A percentile compares a stretch with the other conserved stretches of the same genome.
Conservation (phyloP, 2,797 vertebrate species). For the Gastrophryne carolinensis region DNA sequence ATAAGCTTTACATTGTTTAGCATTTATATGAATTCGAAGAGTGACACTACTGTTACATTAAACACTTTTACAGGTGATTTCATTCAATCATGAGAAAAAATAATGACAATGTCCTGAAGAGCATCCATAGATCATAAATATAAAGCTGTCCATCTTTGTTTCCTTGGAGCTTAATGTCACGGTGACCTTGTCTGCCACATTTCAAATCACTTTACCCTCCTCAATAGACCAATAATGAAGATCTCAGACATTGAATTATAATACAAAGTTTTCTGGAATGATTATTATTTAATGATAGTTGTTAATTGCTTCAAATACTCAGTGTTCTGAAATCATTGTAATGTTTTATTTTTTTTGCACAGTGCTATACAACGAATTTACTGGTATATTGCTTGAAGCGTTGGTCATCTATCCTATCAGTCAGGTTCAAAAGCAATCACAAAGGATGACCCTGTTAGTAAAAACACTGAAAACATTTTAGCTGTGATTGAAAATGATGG, state of each 20-base stretch:
- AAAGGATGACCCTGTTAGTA: too few relatives aligned
- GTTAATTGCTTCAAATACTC: too few relatives aligned
- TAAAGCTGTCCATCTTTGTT: neutral
- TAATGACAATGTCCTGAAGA: neutral
- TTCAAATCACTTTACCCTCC: neutral
- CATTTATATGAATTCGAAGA: neutral
- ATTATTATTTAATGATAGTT: neutral
- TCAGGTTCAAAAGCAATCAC: too few relatives aligned
- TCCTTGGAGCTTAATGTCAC: constrained; percentile 22
- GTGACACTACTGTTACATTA: neutral
- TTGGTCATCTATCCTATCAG: too few relatives aligned
- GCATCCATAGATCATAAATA: constrained; percentile 20
- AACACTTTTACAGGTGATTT: constrained; percentile 13
- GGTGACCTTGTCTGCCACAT: constrained; percentile 9
- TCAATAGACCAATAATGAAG: constrained; percentile 4
- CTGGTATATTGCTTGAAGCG: too few relatives aligned
- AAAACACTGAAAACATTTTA: too few relatives aligned
- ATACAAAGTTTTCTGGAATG: neutral
- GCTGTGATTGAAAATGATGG: too few relatives aligned
- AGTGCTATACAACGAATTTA: neutral
- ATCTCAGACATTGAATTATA: neutral
- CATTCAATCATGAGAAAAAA: constrained; percentile 18
- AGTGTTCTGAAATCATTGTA: neutral
- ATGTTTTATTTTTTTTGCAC: neutral
- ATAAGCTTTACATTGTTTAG: neutral